Base-by-base conservation (phyloP, 2,797 vertebrate species). In the Spondyliosoma cantharus region DNA sequence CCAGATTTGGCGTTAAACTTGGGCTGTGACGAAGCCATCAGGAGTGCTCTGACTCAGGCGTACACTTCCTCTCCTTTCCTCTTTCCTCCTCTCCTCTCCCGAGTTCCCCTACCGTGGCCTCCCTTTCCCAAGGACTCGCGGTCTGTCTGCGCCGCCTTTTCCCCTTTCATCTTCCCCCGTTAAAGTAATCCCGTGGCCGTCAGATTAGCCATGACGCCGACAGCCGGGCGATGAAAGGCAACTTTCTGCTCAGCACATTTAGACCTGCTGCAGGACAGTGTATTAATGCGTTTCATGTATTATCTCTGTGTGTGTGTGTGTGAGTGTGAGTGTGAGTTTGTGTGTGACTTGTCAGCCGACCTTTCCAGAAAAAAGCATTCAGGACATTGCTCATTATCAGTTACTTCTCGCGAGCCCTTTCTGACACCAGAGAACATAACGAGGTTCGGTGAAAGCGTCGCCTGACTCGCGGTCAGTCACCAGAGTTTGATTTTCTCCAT, bases 141-240 rank as follows among this genome's bases (percentile, higher is more conserved):
- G 49, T 58, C 72, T 7, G 22, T 68, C 45, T 61, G 48, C 61
- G 29, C 57, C 42, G 61, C 45, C 56, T 63, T 73, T 71, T 8
- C 25, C 29, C 61, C 81, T 81, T 87, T 89, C 78, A 80, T 86
- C 78, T 84, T 64, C 16, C 37, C 37, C 75, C 29, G 63, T 85
- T 79, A 53, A 83, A 64, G 81, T 86, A 86, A 90, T 84, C 88
- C 80, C 25, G 68, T 64, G 82, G 81, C 70, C 74, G 66, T 80
- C 81, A 86, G 74, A 80, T 86, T 79, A 93, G 84, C 87, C 87
- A 89, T 60, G 82, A 46, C 13, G 85, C 62, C 13, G n/a, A 71
- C 73, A 76, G 81, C 59, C 53, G 32, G 64, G 22, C 4, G 53
- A 78, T 74, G 52, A 78, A 81, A 70, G 60, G 69, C 76, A 16